A percentile compares a stretch with the other conserved stretches of the same genome.
Conservation (phyloP, 2,113 vertebrate species). For the Urocitellus parryii region DNA sequence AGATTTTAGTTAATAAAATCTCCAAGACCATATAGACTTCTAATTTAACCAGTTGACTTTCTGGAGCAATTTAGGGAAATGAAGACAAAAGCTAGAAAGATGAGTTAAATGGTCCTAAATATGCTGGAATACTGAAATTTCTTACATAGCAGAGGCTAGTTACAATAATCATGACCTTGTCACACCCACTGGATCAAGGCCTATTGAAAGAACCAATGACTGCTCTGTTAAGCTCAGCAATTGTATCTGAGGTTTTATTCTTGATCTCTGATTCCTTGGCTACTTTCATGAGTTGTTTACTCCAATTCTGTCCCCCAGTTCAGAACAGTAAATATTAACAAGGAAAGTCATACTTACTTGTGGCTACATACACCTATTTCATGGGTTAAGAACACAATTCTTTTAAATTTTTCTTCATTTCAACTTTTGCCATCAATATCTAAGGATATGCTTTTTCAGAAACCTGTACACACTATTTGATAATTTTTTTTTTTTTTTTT, state of each 20-base stretch:
- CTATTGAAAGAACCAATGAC: neutral
- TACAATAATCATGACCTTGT: neutral
- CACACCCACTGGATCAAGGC: neutral
- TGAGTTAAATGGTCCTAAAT: neutral
- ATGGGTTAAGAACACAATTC: neutral
- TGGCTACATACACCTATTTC: neutral
- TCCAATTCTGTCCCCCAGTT: neutral
- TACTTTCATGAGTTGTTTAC: neutral
- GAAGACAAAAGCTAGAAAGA: neutral
- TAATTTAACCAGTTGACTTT: neutral
- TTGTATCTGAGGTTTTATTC: neutral
- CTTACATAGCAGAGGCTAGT: neutral
- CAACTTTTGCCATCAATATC: neutral
- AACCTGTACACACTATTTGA: neutral
- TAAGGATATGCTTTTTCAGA: neutral
- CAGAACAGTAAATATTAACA: neutral
- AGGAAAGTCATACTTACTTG: neutral
- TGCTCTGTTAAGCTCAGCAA: neutral
- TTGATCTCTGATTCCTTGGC: neutral
- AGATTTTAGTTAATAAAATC: neutral
- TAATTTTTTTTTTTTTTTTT: neutral
- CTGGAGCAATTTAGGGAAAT: neutral
- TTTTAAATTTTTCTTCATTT: neutral
- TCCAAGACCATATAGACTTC: neutral
- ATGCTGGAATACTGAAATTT: neutral